A percentile compares a stretch with the other conserved stretches of the same genome.
Evolutionary conservation across 2,888 invertebrate species (phyloP).

Genomic region (Scaptomyza polygonia): DNA sequence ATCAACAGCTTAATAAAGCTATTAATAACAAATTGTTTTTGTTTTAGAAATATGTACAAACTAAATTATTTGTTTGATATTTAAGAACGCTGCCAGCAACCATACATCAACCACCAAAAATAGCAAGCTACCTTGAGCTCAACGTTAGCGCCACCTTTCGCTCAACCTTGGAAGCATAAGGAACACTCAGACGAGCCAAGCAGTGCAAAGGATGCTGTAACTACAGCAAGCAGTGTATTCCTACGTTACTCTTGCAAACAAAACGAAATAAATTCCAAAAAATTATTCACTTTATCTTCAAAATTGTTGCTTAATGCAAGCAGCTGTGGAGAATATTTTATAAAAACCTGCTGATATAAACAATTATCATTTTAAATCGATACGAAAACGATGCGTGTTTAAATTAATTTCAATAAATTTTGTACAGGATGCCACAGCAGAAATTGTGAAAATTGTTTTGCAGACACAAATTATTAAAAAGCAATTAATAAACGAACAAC

Average conservation of each 20-base stretch:
- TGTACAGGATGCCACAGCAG: conserved; percentile 43
- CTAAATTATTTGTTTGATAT: background rate
- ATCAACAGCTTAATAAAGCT: no score
- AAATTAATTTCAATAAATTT: conserved; percentile 72
- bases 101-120: background rate
- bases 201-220: conserved; percentile 63
- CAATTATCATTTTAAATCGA: conserved; percentile 50
- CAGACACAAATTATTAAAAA: conserved; percentile 70
- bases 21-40: no score
- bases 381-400: conserved; percentile 48
- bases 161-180: conserved; percentile 33
- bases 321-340: conserved; percentile 13
- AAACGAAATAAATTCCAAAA: conserved; percentile 9
- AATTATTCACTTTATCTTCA: conserved; percentile 4
- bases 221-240: conserved; percentile 55
- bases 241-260: background rate
- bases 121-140: background rate
- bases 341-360: conserved; percentile 31
- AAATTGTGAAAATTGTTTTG: conserved; percentile 57
- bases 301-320: conserved; percentile 8
- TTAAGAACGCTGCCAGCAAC: background rate
- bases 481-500: conserved; percentile 72
- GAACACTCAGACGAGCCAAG: conserved; percentile 35
- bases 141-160: conserved; percentile 59
- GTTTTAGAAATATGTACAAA: background rate